A percentile compares a stretch with the other conserved stretches of the same genome.
Evolutionary conservation across 1,140 invertebrate species (phyloP).

Genomic region (Plectrocnemia conspersa): DNA sequence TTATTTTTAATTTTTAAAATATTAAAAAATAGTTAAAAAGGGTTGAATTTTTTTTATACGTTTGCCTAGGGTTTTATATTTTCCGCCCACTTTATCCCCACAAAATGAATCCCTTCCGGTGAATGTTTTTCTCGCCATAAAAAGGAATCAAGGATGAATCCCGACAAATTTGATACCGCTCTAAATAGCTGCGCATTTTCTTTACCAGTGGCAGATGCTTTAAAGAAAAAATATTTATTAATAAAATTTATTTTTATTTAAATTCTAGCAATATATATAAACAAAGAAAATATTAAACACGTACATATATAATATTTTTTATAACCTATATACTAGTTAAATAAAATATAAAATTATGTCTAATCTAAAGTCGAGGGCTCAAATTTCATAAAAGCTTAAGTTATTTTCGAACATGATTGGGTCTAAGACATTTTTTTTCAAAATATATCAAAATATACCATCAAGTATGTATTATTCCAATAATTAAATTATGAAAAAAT

Average conservation of each 20-base stretch:
- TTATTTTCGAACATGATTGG: too few species aligned
- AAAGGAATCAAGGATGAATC: conserved; percentile 37
- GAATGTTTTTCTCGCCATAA: conserved; percentile 35
- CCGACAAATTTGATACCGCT: conserved; percentile 41
- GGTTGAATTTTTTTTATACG: conserved; percentile 27
- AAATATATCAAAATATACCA: too few species aligned
- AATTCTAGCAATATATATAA: not conserved
- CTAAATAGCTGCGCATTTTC: conserved; percentile 38
- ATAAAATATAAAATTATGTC: not conserved
- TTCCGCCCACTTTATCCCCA: conserved; percentile 34
- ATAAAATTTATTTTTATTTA: not conserved
- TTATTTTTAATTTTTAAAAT: too few species aligned
- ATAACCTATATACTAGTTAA: too few species aligned
- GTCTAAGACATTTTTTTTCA: too few species aligned
- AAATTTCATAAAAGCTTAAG: too few species aligned
- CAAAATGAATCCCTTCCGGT: conserved; percentile 36
- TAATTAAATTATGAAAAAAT: too few species aligned
- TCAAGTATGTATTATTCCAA: too few species aligned
- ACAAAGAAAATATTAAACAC: not conserved
- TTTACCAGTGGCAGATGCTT: conserved; percentile 38
- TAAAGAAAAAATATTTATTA: not conserved
- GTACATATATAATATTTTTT: not conserved
- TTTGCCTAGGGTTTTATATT: conserved; percentile 35
- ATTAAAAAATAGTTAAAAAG: too few species aligned
- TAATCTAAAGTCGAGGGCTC: too few species aligned